Evolutionary conservation across 1,140 invertebrate species (phyloP).

Genomic region (Stratiolaelaps scimitus): DNA sequence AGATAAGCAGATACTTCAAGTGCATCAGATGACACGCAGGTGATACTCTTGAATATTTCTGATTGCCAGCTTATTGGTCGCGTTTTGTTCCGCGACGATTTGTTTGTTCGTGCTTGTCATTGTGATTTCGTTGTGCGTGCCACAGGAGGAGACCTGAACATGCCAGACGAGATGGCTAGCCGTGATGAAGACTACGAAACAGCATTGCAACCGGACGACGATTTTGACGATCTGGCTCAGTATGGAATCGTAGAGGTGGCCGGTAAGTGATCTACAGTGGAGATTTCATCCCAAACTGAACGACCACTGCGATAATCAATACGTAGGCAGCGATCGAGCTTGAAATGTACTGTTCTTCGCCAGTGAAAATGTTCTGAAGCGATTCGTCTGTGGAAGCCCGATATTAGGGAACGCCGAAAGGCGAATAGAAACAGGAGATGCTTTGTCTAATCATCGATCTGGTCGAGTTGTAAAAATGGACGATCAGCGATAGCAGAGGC

Average conservation of each 20-base stretch:
- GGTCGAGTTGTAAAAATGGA: background rate
- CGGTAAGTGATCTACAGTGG: conserved; percentile 42
- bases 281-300: background rate
- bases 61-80: too few relatives aligned
- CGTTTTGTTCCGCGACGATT: background rate
- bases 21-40: too few relatives aligned
- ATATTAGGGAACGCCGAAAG: too few relatives aligned
- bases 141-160: conserved; percentile 37
- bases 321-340: too few relatives aligned
- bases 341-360: too few relatives aligned
- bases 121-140: conserved; percentile 55
- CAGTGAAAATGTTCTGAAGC: too few relatives aligned
- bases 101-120: conserved; percentile 32
- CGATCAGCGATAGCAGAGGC: conserved; percentile 1
- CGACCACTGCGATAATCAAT: background rate
- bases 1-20: too few relatives aligned
- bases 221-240: conserved; percentile 61
- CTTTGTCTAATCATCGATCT: background rate
- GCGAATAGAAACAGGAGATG: background rate
- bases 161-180: conserved; percentile 30
- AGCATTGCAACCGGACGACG: conserved; percentile 47
- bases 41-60: too few relatives aligned
- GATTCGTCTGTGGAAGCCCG: too few relatives aligned
- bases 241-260: conserved; percentile 77
- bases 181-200: conserved; percentile 32